Percentiles rank a stretch among this genome's conserved stretches.
These are phyloP conservation scores for Zosterops japonicus DNA, from an alignment of 2,113 vertebrate genomes.

Conservation along the genomic window DNA sequence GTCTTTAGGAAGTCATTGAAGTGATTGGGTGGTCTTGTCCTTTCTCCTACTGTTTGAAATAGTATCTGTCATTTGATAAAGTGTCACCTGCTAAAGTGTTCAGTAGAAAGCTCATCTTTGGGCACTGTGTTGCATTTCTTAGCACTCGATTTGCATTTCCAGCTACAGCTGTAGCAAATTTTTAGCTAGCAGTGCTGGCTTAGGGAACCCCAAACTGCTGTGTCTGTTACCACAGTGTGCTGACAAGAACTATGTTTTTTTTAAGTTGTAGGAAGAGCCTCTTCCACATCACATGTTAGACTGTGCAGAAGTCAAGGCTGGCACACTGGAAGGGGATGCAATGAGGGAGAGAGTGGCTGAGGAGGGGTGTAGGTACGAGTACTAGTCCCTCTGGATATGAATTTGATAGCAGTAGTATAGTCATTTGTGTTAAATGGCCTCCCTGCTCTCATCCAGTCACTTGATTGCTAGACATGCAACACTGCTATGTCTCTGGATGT, in stretches of 20 bases:
- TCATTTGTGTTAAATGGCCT: not conserved
- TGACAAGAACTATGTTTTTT: not conserved
- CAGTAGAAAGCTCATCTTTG: not conserved
- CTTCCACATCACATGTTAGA: not conserved
- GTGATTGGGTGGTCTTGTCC: not conserved
- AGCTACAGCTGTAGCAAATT: not conserved
- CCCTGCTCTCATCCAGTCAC: not conserved
- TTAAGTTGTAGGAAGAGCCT: not conserved
- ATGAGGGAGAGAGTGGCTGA: not conserved
- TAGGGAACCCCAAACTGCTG: not conserved
- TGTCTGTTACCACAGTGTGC: not conserved
- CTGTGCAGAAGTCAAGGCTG: not conserved
- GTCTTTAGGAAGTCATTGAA: not conserved
- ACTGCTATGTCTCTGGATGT: not conserved
- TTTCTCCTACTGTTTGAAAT: not conserved
- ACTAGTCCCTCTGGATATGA: not conserved
- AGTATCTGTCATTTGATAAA: not conserved
- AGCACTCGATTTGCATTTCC: not conserved
- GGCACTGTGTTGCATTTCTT: not conserved
- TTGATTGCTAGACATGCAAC: not conserved
- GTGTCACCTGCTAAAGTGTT: not conserved
- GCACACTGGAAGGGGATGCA: not conserved
- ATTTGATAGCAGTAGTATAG: not conserved
- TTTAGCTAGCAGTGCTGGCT: not conserved
- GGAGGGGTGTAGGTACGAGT: not conserved